Evolutionary conservation across 2,113 vertebrate genomes (phyloP).

Genomic region (Catharus minimus): DNA sequence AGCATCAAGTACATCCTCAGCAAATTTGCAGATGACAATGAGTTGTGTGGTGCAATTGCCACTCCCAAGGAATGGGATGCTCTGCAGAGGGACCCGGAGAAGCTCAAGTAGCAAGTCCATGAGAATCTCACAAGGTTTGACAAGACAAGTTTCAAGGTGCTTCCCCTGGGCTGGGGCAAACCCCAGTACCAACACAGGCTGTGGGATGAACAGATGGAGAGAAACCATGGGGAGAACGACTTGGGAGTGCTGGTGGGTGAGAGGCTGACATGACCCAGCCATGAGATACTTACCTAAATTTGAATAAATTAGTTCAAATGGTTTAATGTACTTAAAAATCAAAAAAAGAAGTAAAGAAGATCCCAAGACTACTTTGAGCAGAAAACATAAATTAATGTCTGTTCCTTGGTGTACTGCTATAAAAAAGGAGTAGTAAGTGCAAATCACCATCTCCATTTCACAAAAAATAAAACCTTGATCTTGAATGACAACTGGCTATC

Average conservation of each 20-base stretch:
- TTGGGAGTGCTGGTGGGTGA: not conserved
- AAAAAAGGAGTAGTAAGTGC: not conserved
- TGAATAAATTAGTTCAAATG: not conserved
- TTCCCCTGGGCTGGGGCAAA: not conserved
- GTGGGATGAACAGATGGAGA: not conserved
- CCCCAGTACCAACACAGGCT: rapidly evolving
- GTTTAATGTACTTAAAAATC: not conserved
- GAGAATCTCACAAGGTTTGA: not conserved
- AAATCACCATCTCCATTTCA: not conserved
- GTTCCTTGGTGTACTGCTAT: not conserved
- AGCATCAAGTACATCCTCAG: not conserved
- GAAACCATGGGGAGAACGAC: not conserved
- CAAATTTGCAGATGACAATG: not conserved
- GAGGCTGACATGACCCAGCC: not conserved
- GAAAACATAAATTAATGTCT: not conserved
- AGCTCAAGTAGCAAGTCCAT: not conserved
- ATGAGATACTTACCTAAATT: not conserved
- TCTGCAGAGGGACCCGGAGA: not conserved
- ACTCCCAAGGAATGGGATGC: not conserved
- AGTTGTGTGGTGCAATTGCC: not conserved
- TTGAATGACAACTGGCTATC: not conserved
- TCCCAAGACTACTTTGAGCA: not conserved
- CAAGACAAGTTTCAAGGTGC: not conserved
- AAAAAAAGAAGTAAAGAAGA: not conserved
- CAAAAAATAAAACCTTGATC: not conserved